A percentile compares a stretch with the other conserved stretches of the same genome.
These are phyloP conservation scores for Dolichopus griseipennis DNA, from an alignment of 2,888 invertebrate species.

Conservation along the genomic window DNA sequence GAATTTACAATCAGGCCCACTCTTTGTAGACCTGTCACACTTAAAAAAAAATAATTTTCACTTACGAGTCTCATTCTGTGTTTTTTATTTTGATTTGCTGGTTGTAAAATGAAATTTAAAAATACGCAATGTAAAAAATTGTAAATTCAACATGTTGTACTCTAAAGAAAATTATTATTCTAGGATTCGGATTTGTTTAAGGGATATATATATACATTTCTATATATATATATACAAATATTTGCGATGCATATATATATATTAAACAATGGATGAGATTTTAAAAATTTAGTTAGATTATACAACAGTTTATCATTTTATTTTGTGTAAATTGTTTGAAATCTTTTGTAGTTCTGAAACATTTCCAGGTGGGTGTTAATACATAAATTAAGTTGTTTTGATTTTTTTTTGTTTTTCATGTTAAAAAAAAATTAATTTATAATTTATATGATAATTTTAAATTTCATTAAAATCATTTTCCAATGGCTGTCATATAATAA, in stretches of 20 bases:
- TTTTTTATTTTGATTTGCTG: neutral
- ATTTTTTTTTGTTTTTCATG: neutral
- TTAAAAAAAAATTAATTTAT: neutral
- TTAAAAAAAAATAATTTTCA: conserved; percentile 1
- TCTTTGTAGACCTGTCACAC: neutral
- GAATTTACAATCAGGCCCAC: conserved; percentile 4
- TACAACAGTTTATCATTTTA: neutral
- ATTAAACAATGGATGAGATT: neutral
- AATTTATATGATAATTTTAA: conserved; percentile 1
- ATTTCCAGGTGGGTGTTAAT: conserved; percentile 4
- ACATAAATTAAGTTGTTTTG: conserved; percentile 4
- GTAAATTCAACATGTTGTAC: neutral
- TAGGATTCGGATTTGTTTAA: neutral
- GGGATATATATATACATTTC: neutral
- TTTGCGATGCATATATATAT: neutral
- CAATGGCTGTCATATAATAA: neutral
- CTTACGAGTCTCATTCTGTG: neutral
- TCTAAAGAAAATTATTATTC: neutral
- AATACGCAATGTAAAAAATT: neutral
- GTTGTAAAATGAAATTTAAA: neutral
- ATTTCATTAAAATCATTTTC: conserved; percentile 6
- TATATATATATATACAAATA: too few relatives aligned
- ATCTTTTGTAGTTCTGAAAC: neutral
- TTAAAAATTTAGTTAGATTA: neutral
- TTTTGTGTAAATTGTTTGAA: neutral